A percentile compares a stretch with the other conserved stretches of the same genome.
Evolutionary conservation across 2,888 invertebrate genomes (phyloP).

Genomic region (Drosophila testacea): DNA sequence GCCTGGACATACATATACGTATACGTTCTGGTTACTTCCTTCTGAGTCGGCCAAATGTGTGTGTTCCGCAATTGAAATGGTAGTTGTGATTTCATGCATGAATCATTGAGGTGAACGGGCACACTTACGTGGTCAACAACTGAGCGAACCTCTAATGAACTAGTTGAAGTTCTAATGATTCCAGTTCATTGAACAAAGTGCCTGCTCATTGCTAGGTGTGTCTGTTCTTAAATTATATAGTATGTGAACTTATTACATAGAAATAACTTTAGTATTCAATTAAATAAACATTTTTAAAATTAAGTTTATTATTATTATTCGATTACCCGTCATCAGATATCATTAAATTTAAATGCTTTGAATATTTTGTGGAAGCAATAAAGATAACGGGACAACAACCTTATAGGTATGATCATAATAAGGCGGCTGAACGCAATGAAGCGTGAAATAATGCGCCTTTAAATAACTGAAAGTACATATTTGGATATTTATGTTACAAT

Average conservation of each 20-base stretch:
- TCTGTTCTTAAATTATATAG: background rate
- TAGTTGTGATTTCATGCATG: constrained; percentile 66
- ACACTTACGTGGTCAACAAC: constrained; percentile 43
- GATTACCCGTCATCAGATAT: background rate
- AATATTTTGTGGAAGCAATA: constrained; percentile 29
- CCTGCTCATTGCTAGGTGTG: constrained; percentile 18
- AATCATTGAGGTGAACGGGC: constrained; percentile 67
- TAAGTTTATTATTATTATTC: background rate
- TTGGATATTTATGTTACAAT: constrained; percentile 41
- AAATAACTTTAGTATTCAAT: constrained; percentile 1
- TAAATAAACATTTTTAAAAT: background rate
- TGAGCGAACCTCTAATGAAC: constrained; percentile 59
- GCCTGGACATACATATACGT: constrained; percentile 9
- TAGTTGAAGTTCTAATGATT: constrained; percentile 60
- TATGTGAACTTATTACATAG: constrained; percentile 1
- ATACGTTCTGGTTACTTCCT: background rate
- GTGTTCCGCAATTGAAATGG: constrained; percentile 34
- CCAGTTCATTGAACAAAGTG: constrained; percentile 69
- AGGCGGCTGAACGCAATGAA: constrained; percentile 27
- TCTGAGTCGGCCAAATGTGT: constrained; percentile 2
- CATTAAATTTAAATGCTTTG: constrained; percentile 2
- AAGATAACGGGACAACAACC: constrained; percentile 34
- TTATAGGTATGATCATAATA: constrained; percentile 15
- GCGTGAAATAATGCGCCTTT: constrained; percentile 36
- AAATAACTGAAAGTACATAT: constrained; percentile 36